phyloP scores from a whole-genome alignment of 2,888 invertebrate genomes.

The Melanostoma scalare region DNA sequence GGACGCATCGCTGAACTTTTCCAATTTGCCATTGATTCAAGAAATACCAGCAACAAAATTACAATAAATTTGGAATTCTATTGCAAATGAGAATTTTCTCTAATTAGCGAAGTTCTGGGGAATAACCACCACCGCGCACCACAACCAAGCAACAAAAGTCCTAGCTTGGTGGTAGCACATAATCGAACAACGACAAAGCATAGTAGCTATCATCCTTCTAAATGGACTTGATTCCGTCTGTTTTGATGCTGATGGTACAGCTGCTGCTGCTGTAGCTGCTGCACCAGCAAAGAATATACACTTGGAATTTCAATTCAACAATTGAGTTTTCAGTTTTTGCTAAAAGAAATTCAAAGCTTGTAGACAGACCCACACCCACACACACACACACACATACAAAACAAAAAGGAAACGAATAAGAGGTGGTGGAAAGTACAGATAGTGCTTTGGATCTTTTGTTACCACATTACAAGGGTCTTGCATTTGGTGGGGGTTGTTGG shows the following conservation, averaged over 20 bases:
- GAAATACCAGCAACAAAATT: conserved; percentile 67
- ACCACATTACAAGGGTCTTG: conserved; percentile 25
- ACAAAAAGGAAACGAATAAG: neutral
- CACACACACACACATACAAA: neutral
- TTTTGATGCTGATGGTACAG: conserved; percentile 35
- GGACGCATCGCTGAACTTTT: conserved; percentile 69
- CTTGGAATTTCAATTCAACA: conserved; percentile 57
- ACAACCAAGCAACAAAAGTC: conserved; percentile 21
- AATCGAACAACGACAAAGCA: conserved; percentile 64
- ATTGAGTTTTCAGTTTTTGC: conserved; percentile 48
- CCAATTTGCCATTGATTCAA: conserved; percentile 73
- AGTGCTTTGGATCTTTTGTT: conserved; percentile 46
- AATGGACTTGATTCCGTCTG: conserved; percentile 67
- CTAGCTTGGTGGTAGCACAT: conserved; percentile 15
- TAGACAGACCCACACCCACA: neutral
- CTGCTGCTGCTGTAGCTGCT: no score
- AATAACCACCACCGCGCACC: conserved; percentile 2
- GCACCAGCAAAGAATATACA: conserved; percentile 38
- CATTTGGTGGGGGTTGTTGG: conserved; percentile 14
- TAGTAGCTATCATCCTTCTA: conserved; percentile 46
- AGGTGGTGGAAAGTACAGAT: neutral
- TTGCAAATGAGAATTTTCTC: conserved; percentile 72
- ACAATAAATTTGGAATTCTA: conserved; percentile 71
- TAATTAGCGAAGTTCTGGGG: conserved; percentile 67
- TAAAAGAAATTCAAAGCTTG: conserved; percentile 14